A percentile compares a stretch with the other conserved stretches of the same genome.
phyloP scores from a whole-genome alignment of 2,113 vertebrate genomes.

The Fregetta grallaria region DNA sequence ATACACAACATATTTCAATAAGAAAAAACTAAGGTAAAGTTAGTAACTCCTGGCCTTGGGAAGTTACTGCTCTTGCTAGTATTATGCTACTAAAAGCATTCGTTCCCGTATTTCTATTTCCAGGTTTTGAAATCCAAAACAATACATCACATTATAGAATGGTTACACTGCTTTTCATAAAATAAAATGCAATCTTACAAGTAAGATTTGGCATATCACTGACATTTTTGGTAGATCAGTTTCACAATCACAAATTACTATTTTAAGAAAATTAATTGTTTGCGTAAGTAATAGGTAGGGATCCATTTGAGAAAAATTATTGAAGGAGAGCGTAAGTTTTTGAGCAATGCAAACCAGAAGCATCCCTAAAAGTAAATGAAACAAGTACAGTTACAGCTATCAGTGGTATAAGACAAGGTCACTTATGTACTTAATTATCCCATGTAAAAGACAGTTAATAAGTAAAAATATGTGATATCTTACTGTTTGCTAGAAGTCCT shows the following conservation, averaged over 20 bases:
- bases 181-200: neutral
- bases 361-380: neutral
- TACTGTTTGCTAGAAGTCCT: constrained; percentile 93
- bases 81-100: neutral
- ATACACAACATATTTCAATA: neutral
- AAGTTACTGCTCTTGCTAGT: neutral
- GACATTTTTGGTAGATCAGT: neutral
- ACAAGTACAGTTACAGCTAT: neutral
- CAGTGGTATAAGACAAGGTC: neutral
- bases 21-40: neutral
- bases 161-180: neutral
- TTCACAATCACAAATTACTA: neutral
- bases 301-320: neutral
- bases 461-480: constrained; percentile 30
- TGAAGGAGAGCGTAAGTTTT: neutral
- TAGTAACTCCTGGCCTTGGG: neutral
- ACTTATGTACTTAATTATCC: neutral
- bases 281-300: neutral
- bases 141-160: neutral
- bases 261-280: neutral
- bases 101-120: neutral
- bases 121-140: neutral
- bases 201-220: neutral
- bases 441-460: neutral
- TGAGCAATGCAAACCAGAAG: neutral